These are phyloP conservation scores for Epiblema foenella DNA, from an alignment of 2,888 invertebrate genomes.

Conservation along the genomic window DNA sequence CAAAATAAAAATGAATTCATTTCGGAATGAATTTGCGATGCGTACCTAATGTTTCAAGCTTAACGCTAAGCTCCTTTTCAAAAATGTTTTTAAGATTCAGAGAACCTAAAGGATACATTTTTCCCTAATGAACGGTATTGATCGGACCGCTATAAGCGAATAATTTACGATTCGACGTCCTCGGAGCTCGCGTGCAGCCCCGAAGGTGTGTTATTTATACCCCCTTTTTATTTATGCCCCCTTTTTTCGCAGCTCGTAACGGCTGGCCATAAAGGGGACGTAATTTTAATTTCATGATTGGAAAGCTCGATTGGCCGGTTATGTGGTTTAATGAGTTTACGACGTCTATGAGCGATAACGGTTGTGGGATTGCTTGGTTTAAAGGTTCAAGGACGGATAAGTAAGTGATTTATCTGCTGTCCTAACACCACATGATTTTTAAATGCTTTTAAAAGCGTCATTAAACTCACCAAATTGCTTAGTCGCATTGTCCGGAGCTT, in stretches of 20 bases:
- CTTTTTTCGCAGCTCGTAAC: constrained; percentile 86
- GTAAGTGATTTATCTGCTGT: constrained; percentile 23
- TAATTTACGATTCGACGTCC: constrained; percentile 76
- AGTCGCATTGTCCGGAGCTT: background rate
- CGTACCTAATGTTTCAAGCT: constrained; percentile 4
- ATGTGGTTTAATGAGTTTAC: constrained; percentile 84
- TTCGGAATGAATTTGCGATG: background rate
- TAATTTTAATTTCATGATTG: constrained; percentile 85
- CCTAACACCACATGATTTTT: background rate
- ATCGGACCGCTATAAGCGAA: constrained; percentile 76
- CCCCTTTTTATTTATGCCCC: constrained; percentile 83
- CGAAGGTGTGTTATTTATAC: constrained; percentile 84
- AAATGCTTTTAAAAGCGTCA: background rate
- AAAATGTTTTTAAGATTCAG: constrained; percentile 48
- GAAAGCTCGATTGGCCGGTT: constrained; percentile 83
- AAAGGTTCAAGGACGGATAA: constrained; percentile 56
- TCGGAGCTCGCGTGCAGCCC: constrained; percentile 74
- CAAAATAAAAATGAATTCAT: background rate
- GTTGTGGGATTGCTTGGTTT: constrained; percentile 65
- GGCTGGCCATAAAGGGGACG: constrained; percentile 81
- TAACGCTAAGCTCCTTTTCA: constrained; percentile 22
- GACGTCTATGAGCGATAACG: constrained; percentile 74
- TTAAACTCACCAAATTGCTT: background rate
- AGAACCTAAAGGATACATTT: constrained; percentile 72
- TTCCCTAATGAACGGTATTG: constrained; percentile 82